These are phyloP conservation scores for Troglohyphantes excavatus DNA, from an alignment of 2,888 invertebrate species.

Conservation along the genomic window DNA sequence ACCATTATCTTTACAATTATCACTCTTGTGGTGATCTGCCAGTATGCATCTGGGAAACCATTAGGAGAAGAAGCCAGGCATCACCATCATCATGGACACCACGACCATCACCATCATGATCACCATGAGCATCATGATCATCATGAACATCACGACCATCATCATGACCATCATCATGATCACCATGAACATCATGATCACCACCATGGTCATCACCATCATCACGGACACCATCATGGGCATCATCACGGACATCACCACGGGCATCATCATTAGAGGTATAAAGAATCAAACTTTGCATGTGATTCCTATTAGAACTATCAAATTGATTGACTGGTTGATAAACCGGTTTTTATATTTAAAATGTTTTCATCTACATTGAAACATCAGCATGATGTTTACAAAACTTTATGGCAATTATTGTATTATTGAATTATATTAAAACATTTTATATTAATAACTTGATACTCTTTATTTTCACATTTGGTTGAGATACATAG, in stretches of 20 bases:
- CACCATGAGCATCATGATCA: neutral
- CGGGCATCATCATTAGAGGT: constrained; percentile 31
- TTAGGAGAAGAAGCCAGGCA: constrained; percentile 16
- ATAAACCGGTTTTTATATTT: too few species aligned
- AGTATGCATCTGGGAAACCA: constrained; percentile 27
- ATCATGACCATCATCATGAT: neutral
- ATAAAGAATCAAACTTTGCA: neutral
- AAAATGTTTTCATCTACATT: neutral
- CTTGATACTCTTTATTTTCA: too few species aligned
- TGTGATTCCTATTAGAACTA: neutral
- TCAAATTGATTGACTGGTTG: too few species aligned
- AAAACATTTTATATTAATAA: too few species aligned
- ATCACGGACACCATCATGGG: constrained; percentile 42
- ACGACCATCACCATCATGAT: constrained; percentile 30
- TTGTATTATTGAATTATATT: too few species aligned
- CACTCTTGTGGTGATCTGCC: constrained; percentile 15
- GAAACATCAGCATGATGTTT: neutral
- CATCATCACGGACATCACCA: constrained; percentile 11
- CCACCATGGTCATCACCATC: constrained; percentile 18
- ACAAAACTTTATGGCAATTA: neutral
- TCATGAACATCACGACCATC: neutral
- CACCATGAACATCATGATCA: constrained; percentile 34
- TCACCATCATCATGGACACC: constrained; percentile 38
- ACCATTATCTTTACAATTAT: constrained; percentile 7
- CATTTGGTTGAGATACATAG: too few species aligned